Evolutionary conservation across 2,888 invertebrate genomes (phyloP).

Genomic region (Nomada ferruginata): DNA sequence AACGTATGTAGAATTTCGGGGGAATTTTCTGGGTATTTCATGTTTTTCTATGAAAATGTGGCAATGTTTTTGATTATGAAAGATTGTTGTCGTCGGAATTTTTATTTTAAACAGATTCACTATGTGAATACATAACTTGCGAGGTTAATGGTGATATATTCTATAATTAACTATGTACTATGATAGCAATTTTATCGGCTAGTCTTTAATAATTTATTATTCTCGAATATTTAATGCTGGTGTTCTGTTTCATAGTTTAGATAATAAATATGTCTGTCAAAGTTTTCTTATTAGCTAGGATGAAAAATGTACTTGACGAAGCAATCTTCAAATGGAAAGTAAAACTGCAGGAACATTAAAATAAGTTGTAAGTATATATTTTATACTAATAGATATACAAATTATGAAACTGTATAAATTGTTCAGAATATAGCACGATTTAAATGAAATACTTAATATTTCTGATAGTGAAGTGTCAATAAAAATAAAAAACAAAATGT

Average conservation of each 20-base stretch:
- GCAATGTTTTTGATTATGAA: not conserved
- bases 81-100: not conserved
- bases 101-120: not conserved
- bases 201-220: not conserved
- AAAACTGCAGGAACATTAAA: not conserved
- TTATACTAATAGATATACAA: not conserved
- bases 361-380: not conserved
- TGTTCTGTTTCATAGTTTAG: not conserved
- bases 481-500: not conserved
- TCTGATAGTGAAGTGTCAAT: not conserved
- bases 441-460: not conserved
- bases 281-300: not conserved
- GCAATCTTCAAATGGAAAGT: not conserved
- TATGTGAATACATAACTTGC: not conserved
- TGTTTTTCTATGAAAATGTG: not conserved
- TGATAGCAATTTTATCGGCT: not conserved
- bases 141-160: slow-evolving; percentile 2
- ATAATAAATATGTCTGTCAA: not conserved
- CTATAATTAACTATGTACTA: slow-evolving; percentile 2
- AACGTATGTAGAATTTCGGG: not conserved
- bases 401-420: not conserved
- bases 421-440: not conserved
- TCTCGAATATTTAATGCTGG: not conserved
- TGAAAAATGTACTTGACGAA: not conserved
- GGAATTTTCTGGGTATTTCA: slow-evolving; percentile 37